Percentiles rank a stretch among this genome's conserved stretches.
phyloP scores from a whole-genome alignment of 2,888 invertebrate genomes.

The Teleiodes luculella region DNA sequence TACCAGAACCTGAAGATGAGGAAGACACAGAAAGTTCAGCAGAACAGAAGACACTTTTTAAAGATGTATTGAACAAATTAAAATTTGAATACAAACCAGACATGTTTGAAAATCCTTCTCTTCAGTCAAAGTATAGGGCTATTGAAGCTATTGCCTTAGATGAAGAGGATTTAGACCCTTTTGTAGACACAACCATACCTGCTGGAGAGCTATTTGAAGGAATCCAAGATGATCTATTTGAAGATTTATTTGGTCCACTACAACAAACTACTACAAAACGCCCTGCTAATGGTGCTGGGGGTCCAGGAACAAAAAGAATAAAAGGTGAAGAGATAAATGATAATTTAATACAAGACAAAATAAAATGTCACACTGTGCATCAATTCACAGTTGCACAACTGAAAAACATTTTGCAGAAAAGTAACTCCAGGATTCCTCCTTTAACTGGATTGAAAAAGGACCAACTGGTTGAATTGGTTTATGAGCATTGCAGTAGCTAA shows the following conservation, averaged over 20 bases:
- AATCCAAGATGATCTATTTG: constrained; percentile 59
- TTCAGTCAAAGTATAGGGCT: constrained; percentile 81
- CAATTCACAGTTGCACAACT: constrained; percentile 56
- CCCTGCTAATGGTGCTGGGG: constrained; percentile 16
- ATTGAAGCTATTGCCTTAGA: constrained; percentile 83
- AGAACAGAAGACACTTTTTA: constrained; percentile 77
- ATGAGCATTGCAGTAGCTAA: constrained; percentile 35
- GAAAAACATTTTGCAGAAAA: constrained; percentile 51
- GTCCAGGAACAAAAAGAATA: constrained; percentile 35
- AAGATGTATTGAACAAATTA: constrained; percentile 78
- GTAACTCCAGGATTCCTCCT: constrained; percentile 44
- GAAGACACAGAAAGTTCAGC: constrained; percentile 55
- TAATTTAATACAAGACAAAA: constrained; percentile 39
- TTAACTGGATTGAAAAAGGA: constrained; percentile 57
- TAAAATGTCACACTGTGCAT: constrained; percentile 41
- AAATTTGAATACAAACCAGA: constrained; percentile 80
- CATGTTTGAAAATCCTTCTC: constrained; percentile 82
- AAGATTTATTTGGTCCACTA: constrained; percentile 67
- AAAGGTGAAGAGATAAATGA: constrained; percentile 50
- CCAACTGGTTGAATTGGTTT: constrained; percentile 56
- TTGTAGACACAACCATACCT: constrained; percentile 74
- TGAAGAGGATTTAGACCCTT: constrained; percentile 71
- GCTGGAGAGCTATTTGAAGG: constrained; percentile 40
- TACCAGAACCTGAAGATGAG: constrained; percentile 54
- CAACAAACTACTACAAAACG: constrained; percentile 46